Evolutionary conservation across 2,797 vertebrate species (phyloP).

Genomic region (Natrix natrix): DNA sequence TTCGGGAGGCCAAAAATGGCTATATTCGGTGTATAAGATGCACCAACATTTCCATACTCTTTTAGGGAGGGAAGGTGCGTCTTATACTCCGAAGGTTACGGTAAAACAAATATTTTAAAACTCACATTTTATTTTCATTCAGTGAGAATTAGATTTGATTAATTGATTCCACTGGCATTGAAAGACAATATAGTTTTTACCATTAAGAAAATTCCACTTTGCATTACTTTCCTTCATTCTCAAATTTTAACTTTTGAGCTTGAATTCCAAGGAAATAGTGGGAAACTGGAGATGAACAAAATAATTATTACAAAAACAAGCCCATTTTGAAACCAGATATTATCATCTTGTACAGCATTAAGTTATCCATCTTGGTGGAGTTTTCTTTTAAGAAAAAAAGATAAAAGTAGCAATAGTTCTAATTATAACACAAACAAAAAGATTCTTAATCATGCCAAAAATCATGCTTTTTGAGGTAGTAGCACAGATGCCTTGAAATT

Average conservation of each 20-base stretch:
- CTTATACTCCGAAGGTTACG: too few species aligned
- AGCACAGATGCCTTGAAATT: not conserved
- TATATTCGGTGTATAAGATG: too few species aligned
- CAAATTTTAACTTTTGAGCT: not conserved
- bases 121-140: not conserved
- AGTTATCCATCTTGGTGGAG: not conserved
- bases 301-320: not conserved
- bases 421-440: not conserved
- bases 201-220: not conserved
- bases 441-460: constrained; percentile 18
- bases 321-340: not conserved
- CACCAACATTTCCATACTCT: too few species aligned
- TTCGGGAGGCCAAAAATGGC: too few species aligned
- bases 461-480: accelerated
- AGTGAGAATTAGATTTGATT: not conserved
- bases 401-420: constrained; percentile 25
- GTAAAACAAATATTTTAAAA: not conserved
- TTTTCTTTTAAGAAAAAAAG: constrained; percentile 1
- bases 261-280: not conserved
- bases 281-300: not conserved
- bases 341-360: accelerated
- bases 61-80: too few species aligned
- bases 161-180: not conserved
- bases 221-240: not conserved
- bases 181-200: not conserved